phyloP scores from a whole-genome alignment of 2,113 vertebrate species.

The Gasterosteus nipponicus region DNA sequence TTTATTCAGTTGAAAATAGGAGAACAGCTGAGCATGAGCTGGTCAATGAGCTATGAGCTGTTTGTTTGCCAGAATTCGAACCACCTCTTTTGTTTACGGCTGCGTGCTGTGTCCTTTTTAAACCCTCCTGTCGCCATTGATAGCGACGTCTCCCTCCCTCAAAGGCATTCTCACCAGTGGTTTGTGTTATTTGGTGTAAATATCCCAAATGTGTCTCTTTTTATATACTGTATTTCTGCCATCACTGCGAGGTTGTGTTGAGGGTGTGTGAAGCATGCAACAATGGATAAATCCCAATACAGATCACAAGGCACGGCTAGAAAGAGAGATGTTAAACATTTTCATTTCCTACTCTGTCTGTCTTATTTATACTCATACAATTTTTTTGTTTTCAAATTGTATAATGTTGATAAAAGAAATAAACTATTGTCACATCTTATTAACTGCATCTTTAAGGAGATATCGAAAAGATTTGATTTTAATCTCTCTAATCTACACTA shows the following conservation, averaged over 20 bases:
- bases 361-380: constrained; percentile 43
- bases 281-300: constrained; percentile 35
- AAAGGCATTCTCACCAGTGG: constrained; percentile 36
- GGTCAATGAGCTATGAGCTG: constrained; percentile 30
- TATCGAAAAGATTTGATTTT: constrained; percentile 44
- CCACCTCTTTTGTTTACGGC: constrained; percentile 33
- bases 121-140: constrained; percentile 27
- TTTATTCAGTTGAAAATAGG: constrained; percentile 33
- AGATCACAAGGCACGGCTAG: constrained; percentile 45
- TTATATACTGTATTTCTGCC: constrained; percentile 54
- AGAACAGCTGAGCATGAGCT: constrained; percentile 50
- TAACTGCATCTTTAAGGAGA: constrained; percentile 42
- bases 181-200: constrained; percentile 70
- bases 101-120: constrained; percentile 26
- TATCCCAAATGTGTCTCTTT: constrained; percentile 55
- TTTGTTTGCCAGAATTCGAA: constrained; percentile 37
- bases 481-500: constrained; percentile 33
- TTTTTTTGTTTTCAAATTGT: constrained; percentile 59
- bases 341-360: constrained; percentile 36
- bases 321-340: constrained; percentile 46
- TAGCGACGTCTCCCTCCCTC: constrained; percentile 2
- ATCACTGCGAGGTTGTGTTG: constrained; percentile 30
- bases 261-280: constrained; percentile 64
- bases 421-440: constrained; percentile 58
- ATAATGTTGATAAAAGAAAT: constrained; percentile 52